Evolutionary conservation across 2,888 invertebrate species (phyloP), one percentile per base, ranked within the genome.

Genomic region (Iphiclides podalirius): DNA sequence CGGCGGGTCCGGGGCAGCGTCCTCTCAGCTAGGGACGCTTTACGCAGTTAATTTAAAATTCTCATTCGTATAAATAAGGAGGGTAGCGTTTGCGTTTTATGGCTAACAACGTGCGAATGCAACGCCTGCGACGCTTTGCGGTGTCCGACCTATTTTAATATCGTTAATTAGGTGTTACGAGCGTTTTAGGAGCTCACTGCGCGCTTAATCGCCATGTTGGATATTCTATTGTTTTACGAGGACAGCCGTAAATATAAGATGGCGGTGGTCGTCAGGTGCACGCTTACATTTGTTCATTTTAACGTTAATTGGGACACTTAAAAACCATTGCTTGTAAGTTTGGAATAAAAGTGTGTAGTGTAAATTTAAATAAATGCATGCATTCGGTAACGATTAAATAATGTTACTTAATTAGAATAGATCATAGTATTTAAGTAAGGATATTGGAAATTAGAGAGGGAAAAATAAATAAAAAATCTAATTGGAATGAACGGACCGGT

Each of bases 31-130:
- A 72, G 79, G 83, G 82, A 72, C 70, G 77, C 75, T 84, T 78
- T 84, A 87, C 80, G 74, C 83, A 84, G 86, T 88, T 88, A 88
- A 88, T 88, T 88, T 87, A 85, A 88, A 88, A 87, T 87, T 83
- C 86, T 83, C 86, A 81, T 81, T 80, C 78, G 82, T 79, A 87
- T 86, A 87, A 87, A 86, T 85, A 82, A 84, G 84, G 85, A 82
- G 84, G 86, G 86, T 81, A 82, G 65, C 86, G 84, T 72, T 88
- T 88, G 87, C 86, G 85, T 87, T 88, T 88, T 87, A 88, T 87
- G 73, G 87, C 80, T 76, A 72, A 79, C 79, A 79, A 79, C 70
- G 85, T 83, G 84, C 84, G 83, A 84, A 85, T 78, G 81, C 80
- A 79, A 75, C 76, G 81, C 75, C 75, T 70, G 75, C 68, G 81